A percentile compares a stretch with the other conserved stretches of the same genome.
These are phyloP conservation scores for Chrysaora quinquecirrha DNA, from an alignment of 30 jellyfish, hydroid and myxozoan genomes.

Conservation along the genomic window DNA sequence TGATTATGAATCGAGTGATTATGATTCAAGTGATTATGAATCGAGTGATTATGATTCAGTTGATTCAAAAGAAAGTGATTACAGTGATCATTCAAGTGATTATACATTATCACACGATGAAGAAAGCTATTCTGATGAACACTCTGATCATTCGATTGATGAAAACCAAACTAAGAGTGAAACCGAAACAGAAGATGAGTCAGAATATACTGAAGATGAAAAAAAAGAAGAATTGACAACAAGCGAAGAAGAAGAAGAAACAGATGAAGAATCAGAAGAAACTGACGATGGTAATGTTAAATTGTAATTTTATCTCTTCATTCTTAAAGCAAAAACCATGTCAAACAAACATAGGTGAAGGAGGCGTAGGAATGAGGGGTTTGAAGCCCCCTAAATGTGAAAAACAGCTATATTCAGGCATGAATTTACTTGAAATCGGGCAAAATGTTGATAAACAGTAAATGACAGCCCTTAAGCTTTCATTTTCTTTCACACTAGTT, in stretches of 20 bases:
- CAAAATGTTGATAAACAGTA: too few species aligned
- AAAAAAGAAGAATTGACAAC: background rate
- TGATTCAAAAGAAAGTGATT: background rate
- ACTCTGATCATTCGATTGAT: background rate
- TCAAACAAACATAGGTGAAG: too few species aligned
- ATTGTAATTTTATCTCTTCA: too few species aligned
- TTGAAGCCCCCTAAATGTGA: too few species aligned
- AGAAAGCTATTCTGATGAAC: conserved; percentile 6
- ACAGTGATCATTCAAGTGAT: conserved; percentile 4
- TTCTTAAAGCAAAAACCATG: too few species aligned
- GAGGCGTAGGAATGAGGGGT: too few species aligned
- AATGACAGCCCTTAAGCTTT: too few species aligned
- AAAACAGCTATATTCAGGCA: too few species aligned
- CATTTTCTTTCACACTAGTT: too few species aligned
- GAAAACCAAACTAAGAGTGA: background rate
- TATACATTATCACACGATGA: background rate
- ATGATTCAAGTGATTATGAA: background rate
- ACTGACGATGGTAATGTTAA: too few species aligned
- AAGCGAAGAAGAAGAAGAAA: background rate
- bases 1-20: conserved; percentile 21
- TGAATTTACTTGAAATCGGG: too few species aligned
- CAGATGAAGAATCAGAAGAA: too few species aligned
- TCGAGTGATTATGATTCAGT: background rate
- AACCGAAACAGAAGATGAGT: conserved; percentile 11
- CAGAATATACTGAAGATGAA: conserved; percentile 5